These are phyloP conservation scores for Azemiops feae DNA, from an alignment of 2,113 vertebrate genomes.

Conservation along the genomic window DNA sequence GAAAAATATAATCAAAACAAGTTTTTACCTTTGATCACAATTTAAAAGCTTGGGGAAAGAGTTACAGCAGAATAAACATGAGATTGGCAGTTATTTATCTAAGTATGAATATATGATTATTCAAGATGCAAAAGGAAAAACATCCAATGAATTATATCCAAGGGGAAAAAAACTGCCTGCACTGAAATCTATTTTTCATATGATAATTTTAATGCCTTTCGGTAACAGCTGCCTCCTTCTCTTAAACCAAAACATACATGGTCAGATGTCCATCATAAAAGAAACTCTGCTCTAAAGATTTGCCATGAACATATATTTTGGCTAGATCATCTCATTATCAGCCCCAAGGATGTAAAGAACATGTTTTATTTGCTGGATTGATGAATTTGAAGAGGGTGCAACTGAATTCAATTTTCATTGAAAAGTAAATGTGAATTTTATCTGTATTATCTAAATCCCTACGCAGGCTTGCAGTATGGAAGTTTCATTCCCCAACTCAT, in stretches of 20 bases:
- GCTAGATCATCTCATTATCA: neutral
- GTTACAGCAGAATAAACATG: neutral
- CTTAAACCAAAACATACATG: neutral
- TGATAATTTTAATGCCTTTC: conserved; percentile 1
- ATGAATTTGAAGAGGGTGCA: neutral
- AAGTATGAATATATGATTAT: neutral
- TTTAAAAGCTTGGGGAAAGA: conserved; percentile 36
- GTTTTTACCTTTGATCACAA: neutral
- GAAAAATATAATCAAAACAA: neutral
- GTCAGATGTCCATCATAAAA: neutral
- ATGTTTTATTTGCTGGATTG: neutral
- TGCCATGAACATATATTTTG: neutral
- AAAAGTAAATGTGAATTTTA: neutral
- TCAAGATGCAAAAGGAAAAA: neutral
- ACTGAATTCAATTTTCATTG: neutral
- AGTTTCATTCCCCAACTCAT: rapidly evolving
- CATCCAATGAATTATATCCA: conserved; percentile 10
- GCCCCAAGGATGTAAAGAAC: neutral
- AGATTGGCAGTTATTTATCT: conserved; percentile 10
- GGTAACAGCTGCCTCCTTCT: neutral
- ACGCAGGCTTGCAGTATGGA: rapidly evolving
- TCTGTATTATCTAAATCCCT: neutral
- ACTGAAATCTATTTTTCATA: neutral
- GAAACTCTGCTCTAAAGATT: neutral
- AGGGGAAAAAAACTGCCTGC: conserved; percentile 7